A percentile compares a stretch with the other conserved stretches of the same genome.
phyloP scores from a whole-genome alignment of 2,797 vertebrate genomes.

The Agapornis canus region DNA sequence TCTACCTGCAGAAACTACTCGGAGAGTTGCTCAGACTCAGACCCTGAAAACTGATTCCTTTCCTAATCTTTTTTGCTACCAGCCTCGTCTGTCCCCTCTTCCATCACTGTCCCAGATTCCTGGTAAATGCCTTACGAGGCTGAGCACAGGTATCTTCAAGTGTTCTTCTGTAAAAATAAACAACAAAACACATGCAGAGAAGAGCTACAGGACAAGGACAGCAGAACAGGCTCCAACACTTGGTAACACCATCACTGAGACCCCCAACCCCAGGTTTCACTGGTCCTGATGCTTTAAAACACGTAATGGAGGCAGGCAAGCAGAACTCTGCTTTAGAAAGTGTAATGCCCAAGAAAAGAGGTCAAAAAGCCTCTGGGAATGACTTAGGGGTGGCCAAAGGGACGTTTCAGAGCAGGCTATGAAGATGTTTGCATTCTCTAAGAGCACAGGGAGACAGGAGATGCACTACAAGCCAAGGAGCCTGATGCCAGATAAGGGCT shows the following conservation, averaged over 20 bases:
- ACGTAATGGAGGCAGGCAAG: too few species aligned
- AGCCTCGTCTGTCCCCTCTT: not conserved
- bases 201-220: not conserved
- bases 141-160: not conserved
- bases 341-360: not conserved
- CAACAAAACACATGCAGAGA: not conserved
- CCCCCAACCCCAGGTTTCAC: not conserved
- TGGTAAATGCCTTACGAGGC: not conserved
- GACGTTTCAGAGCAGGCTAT: not conserved
- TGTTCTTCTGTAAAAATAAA: not conserved
- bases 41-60: not conserved
- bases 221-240: not conserved
- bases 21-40: not conserved
- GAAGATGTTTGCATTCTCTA: not conserved
- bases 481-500: not conserved
- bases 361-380: not conserved
- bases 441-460: not conserved
- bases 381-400: not conserved
- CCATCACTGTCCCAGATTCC: not conserved
- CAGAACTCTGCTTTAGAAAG: not conserved
- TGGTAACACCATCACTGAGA: fast-evolving
- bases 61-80: not conserved
- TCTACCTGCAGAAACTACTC: not conserved
- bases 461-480: fast-evolving
- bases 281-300: not conserved